A percentile compares a stretch with the other conserved stretches of the same genome.
Conservation (phyloP, 2,797 vertebrate species). For the Sphenodon punctatus region DNA sequence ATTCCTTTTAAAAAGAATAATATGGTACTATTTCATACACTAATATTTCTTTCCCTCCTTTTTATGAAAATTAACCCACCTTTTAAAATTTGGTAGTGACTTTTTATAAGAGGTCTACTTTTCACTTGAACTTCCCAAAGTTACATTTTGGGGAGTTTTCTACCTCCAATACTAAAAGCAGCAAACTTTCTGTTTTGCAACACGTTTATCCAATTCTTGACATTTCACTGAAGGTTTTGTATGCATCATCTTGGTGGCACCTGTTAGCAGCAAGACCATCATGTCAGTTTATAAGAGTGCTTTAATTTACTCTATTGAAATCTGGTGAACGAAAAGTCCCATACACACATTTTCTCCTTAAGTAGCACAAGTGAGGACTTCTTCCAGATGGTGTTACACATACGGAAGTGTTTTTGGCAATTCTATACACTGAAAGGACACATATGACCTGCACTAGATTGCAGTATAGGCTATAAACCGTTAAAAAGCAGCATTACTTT, state of each 20-base stretch:
- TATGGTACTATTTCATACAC: too few relatives aligned
- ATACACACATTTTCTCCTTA: background rate
- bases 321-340: background rate
- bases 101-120: too few relatives aligned
- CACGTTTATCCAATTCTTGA: conserved; percentile 45
- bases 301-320: too few relatives aligned
- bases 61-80: too few relatives aligned
- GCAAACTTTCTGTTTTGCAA: conserved; percentile 48
- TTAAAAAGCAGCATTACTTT: too few relatives aligned
- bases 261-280: conserved; percentile 10
- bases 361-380: background rate
- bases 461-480: too few relatives aligned
- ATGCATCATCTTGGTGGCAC: conserved; percentile 29
- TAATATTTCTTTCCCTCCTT: too few relatives aligned
- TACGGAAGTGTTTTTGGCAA: too few relatives aligned
- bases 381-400: background rate
- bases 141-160: background rate
- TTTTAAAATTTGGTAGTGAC: background rate
- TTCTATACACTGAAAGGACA: background rate
- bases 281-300: too few relatives aligned
- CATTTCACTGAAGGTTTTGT: conserved; percentile 13
- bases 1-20: too few relatives aligned
- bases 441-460: too few relatives aligned
- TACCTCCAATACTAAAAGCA: conserved; percentile 46
- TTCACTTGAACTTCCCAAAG: too few relatives aligned